Evolutionary conservation across 2,888 invertebrate genomes (phyloP).

Genomic region (Phrixothrix hirtus): DNA sequence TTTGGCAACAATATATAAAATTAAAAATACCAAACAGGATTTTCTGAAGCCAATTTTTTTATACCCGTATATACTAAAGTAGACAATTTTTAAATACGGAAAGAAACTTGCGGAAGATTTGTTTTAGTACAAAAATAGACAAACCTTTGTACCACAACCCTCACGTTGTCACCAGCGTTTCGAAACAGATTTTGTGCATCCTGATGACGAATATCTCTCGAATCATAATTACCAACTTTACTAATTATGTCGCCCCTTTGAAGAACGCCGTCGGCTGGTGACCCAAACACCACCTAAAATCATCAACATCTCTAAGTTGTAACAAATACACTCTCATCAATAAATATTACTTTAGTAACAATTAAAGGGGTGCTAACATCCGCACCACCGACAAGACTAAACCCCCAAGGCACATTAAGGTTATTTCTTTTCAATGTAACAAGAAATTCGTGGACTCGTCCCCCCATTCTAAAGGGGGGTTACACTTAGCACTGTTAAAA

Average conservation of each 20-base stretch:
- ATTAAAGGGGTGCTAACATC: constrained; percentile 86
- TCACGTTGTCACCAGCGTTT: constrained; percentile 78
- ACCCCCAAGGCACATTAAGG: constrained; percentile 79
- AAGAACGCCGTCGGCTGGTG: constrained; percentile 82
- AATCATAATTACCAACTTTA: constrained; percentile 88
- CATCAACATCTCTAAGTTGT: background rate
- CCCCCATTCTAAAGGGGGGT: constrained; percentile 57
- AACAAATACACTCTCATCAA: background rate
- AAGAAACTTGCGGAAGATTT: no score
- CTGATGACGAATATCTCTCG: constrained; percentile 83
- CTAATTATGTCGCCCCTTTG: constrained; percentile 88
- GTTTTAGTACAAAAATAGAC: constrained; percentile 1
- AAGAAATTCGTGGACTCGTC: constrained; percentile 75
- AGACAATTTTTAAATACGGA: no score
- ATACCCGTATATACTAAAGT: no score
- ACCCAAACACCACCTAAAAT: constrained; percentile 80
- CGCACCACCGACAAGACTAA: constrained; percentile 83
- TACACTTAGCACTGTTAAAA: constrained; percentile 9
- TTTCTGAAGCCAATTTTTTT: no score
- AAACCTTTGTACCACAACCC: constrained; percentile 82
- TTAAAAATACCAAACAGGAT: constrained; percentile 17
- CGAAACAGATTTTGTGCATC: constrained; percentile 88
- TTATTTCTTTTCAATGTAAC: constrained; percentile 74
- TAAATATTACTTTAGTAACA: constrained; percentile 78
- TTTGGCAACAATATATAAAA: constrained; percentile 17